phyloP scores from a whole-genome alignment of 2,113 vertebrate genomes.

The Scomber scombrus region DNA sequence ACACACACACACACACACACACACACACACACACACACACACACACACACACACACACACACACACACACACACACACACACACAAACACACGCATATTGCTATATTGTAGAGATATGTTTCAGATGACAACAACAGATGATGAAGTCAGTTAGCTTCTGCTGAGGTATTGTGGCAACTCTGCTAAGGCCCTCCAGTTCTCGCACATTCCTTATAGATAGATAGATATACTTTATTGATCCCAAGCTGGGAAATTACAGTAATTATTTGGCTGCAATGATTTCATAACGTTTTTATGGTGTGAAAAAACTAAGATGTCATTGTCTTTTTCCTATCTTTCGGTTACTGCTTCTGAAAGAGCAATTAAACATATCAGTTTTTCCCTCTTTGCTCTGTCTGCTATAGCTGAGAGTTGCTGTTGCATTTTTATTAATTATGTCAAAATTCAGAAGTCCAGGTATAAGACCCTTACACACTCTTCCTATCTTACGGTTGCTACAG shows the following conservation, averaged over 20 bases:
- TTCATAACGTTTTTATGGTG: slow-evolving; percentile 27
- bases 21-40: no score
- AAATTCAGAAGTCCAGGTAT: no score
- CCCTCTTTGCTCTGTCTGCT: neutral
- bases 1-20: neutral
- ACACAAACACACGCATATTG: neutral
- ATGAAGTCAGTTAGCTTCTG: neutral
- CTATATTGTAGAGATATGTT: neutral
- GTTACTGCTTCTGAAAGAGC: slow-evolving; percentile 13
- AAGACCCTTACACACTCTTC: no score
- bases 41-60: neutral
- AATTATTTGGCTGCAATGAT: neutral
- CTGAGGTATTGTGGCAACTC: neutral
- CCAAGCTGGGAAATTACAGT: no score
- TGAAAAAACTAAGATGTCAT: slow-evolving; percentile 34
- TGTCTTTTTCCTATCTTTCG: neutral
- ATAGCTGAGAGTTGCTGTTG: neutral
- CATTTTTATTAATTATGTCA: neutral
- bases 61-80: neutral
- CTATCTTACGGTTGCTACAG: neutral
- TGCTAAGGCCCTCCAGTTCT: slow-evolving; percentile 19
- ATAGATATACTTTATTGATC: no score
- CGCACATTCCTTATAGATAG: neutral
- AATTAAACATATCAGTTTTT: slow-evolving; percentile 25
- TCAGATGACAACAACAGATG: neutral